phyloP scores from a whole-genome alignment of 2,888 invertebrate genomes.

The Plebejus anna region DNA sequence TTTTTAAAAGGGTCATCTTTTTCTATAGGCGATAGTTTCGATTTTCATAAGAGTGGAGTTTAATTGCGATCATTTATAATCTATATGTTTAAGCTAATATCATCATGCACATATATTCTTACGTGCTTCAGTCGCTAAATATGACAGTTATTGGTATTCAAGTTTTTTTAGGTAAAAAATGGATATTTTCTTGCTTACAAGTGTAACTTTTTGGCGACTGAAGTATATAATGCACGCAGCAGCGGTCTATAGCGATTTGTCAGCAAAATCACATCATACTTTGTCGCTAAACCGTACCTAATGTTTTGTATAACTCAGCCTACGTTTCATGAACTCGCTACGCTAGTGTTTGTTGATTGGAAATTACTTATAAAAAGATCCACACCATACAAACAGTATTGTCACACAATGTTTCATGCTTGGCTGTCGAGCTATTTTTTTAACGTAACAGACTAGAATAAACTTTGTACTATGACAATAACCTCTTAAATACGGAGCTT shows the following conservation, averaged over 20 bases:
- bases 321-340: conserved; percentile 6
- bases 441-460: too few species aligned
- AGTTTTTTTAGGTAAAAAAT: too few species aligned
- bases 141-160: too few species aligned
- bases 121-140: not conserved
- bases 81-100: not conserved
- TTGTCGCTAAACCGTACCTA: not conserved
- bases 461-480: too few species aligned
- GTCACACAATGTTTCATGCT: not conserved
- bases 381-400: not conserved
- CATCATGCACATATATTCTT: conserved; percentile 12
- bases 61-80: not conserved
- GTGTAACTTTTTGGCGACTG: not conserved
- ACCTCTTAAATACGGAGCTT: too few species aligned
- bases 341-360: not conserved
- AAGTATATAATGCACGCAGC: conserved; percentile 13
- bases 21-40: not conserved
- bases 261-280: not conserved
- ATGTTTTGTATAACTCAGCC: not conserved
- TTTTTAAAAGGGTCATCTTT: not conserved
- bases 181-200: too few species aligned
- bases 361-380: not conserved
- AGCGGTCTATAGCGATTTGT: not conserved
- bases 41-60: not conserved
- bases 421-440: not conserved